Conservation (phyloP, 2,797 vertebrate species). For the Protonibea diacanthus region DNA sequence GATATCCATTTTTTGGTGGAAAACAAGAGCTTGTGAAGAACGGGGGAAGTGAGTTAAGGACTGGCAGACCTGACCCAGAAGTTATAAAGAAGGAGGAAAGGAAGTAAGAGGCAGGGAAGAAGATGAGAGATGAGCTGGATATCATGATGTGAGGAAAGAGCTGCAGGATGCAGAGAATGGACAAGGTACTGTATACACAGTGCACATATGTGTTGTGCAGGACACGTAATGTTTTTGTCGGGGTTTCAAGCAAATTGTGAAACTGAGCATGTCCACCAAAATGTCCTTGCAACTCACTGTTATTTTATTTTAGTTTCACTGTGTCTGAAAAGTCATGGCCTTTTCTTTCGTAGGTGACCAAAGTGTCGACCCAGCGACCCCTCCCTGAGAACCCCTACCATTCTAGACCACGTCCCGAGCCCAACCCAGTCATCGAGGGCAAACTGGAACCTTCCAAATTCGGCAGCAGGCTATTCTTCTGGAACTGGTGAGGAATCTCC, state of each 20-base stretch:
- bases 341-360: conserved; percentile 90
- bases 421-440: conserved; percentile 86
- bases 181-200: not conserved
- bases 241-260: not conserved
- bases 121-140: not conserved
- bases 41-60: not conserved
- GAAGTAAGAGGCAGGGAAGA: not conserved
- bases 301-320: not conserved
- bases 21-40: not conserved
- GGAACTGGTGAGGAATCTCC: conserved; percentile 85
- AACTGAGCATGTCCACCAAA: not conserved
- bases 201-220: not conserved
- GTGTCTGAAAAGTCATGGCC: not conserved
- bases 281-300: not conserved
- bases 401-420: conserved; percentile 91
- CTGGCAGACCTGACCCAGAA: not conserved
- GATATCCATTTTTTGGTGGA: not conserved
- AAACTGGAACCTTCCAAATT: conserved; percentile 90
- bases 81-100: conserved; percentile 7
- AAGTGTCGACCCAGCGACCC: conserved; percentile 93
- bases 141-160: conserved; percentile 8
- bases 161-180: conserved; percentile 1
- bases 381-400: conserved; percentile 93
- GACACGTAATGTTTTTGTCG: too few relatives aligned
- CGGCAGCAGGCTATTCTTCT: conserved; percentile 94